phyloP scores from a whole-genome alignment of 2,113 vertebrate genomes.

The Gopherus evgoodei region DNA sequence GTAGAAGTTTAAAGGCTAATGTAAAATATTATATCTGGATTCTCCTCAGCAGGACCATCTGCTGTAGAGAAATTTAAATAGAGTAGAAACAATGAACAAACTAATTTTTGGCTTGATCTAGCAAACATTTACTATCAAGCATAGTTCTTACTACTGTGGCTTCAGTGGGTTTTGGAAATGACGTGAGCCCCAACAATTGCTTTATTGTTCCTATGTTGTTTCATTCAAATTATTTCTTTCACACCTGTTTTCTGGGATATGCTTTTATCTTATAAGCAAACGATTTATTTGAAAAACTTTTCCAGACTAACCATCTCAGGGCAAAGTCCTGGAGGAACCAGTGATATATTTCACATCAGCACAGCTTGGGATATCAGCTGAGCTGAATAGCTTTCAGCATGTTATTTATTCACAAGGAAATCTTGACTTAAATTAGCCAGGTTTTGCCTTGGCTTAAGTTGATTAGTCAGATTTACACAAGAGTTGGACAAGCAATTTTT shows the following conservation, averaged over 20 bases:
- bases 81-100: not conserved
- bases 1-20: not conserved
- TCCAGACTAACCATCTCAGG: not conserved
- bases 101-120: not conserved
- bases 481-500: slow-evolving; percentile 64
- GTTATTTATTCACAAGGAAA: slow-evolving; percentile 71
- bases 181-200: not conserved
- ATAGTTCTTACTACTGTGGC: not conserved
- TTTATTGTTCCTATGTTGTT: not conserved
- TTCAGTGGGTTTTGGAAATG: not conserved
- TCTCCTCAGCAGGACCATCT: not conserved
- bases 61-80: not conserved
- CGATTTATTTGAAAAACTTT: slow-evolving; percentile 32
- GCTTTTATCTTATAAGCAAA: slow-evolving; percentile 7
- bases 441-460: slow-evolving; percentile 61
- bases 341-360: slow-evolving; percentile 46
- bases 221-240: not conserved
- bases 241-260: not conserved
- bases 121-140: not conserved
- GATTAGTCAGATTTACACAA: slow-evolving; percentile 71
- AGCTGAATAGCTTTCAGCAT: slow-evolving; percentile 41
- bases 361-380: slow-evolving; percentile 39
- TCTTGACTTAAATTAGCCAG: slow-evolving; percentile 62
- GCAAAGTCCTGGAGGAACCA: slow-evolving; percentile 38
- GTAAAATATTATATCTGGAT: fast-evolving